Evolutionary conservation across 2,888 invertebrate genomes (phyloP).

Genomic region (Eupithecia abbreviata): DNA sequence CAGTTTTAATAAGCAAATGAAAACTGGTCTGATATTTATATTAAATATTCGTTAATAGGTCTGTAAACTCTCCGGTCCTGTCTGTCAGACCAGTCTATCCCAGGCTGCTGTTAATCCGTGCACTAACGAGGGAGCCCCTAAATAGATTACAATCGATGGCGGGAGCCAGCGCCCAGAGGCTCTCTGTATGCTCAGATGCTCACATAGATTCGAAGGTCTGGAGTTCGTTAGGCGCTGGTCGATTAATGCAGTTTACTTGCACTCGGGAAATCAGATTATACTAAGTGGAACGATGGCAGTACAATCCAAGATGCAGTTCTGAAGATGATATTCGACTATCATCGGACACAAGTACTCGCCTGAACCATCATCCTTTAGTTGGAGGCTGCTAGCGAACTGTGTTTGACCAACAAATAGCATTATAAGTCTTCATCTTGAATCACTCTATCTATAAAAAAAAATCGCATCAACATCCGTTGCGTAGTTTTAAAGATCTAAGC

Average conservation of each 20-base stretch:
- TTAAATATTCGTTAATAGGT: neutral
- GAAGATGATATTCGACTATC: neutral
- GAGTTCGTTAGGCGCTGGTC: neutral
- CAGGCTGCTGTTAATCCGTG: neutral
- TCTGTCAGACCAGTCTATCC: neutral
- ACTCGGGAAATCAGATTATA: neutral
- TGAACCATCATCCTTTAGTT: too few species aligned
- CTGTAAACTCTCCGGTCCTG: neutral
- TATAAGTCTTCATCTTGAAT: too few species aligned
- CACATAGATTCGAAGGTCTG: neutral
- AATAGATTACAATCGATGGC: constrained; percentile 3
- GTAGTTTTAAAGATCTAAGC: too few species aligned
- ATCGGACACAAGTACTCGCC: neutral
- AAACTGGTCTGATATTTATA: too few species aligned
- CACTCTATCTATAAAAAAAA: too few species aligned
- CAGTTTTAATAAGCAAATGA: too few species aligned
- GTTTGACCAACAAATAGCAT: too few species aligned
- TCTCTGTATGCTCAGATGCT: neutral
- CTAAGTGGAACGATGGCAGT: neutral
- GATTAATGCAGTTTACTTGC: constrained; percentile 1
- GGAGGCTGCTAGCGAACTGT: too few species aligned
- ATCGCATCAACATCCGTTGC: too few species aligned
- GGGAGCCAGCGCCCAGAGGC: neutral
- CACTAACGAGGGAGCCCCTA: constrained; percentile 5
- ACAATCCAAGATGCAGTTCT: neutral